Base-by-base conservation (phyloP, 2,888 invertebrate species). In the Perdita meconis region DNA sequence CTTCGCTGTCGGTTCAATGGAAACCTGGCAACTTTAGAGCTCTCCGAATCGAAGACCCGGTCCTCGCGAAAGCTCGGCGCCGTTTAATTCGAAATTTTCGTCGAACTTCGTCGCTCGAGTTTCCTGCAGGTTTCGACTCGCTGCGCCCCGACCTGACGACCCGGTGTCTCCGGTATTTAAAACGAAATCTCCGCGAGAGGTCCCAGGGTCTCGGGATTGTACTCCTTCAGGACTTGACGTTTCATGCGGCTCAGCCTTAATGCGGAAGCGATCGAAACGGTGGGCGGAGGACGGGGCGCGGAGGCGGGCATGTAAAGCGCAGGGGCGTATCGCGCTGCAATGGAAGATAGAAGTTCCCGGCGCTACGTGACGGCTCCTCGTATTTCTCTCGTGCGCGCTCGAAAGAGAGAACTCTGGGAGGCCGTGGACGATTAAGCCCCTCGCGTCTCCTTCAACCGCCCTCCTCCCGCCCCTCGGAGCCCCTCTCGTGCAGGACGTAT, bases 341-440 rank as follows among this genome's bases (percentile, higher is more conserved):
- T 79, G 36, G 61, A 69, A 77, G 75, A 68, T 74, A 67, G 69
- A 71, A 72, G 83, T 71, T 71, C 50, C 63, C 60, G 70, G 63
- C 60, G 50, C 66, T 72, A 59, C 77, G 67, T 80, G 85, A 83
- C 77, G 78, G 72, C 53, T 64, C 72, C 72, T 72, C 79, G 78
- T 79, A 79, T 79, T 78, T 78, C 78, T 78, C 79, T 26, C 16
- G 22, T 12, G 30, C 61, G 24, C 61, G 24, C 65, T 79, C 80
- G 67, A 75, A 68, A 79, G 74, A 75, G 79, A 79, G 70, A 75
- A 60, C 59, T 64, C 51, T 59, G n/a, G 80, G 74, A 78, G 71
- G 59, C 76, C 73, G 69, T 42, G 71, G 65, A 73, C 82, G 78
- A 82, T 82, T 82, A 82, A 82, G 75, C 79, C 53, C 42, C 50